Base-by-base conservation (phyloP, 2,797 vertebrate genomes). In the Craterocephalus amniculus region DNA sequence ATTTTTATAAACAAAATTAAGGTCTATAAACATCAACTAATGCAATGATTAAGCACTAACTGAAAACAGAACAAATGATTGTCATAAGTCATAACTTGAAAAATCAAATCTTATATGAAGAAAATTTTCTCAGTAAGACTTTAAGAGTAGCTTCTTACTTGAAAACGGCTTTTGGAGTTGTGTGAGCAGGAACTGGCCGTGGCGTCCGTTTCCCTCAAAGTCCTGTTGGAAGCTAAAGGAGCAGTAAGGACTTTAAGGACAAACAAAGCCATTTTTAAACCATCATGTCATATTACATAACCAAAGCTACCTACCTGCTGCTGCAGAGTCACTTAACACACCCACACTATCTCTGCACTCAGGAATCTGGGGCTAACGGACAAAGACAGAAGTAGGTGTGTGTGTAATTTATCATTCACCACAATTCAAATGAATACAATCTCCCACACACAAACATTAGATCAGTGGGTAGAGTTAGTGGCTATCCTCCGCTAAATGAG, bases 341-440 rank as follows among this genome's bases (percentile, higher is more conserved):
- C 83, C 60, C 52, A 91, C 82, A 84, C 77, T 82, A 64, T 94
- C 82, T 0, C 81, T 90, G 68, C 84, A 85, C 86, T 95, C 94
- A 45, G 89, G 93, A 78, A 95, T 94, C 88, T 93, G 93, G 58
- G 94, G 93, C 94, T 95, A 34, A 63, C n/a, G 71, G 57, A 81
- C 40, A 79, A 67, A 67, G 43, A 77, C n/a, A 75, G 49, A 75
- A 60, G 22, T 34, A 31, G 55, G 45, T 48, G 57, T 63, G 35
- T 52, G 35, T 52, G 74, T 62, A 22, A n/a, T 48, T 20, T 22
- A 48, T n/a, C 45, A 48, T 3, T 22, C 4, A 7, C 8, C n/a
- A 48, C 45, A 10, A 48, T n/a, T 48, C n/a, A 48, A 48, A 48
- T 48, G 9, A 22, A 48, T 48, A 10, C 10, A 22, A 48, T 48